Evolutionary conservation across 1,140 invertebrate genomes (phyloP), one percentile per base, ranked within the genome.

Genomic region (Vanessa tameamea): DNA sequence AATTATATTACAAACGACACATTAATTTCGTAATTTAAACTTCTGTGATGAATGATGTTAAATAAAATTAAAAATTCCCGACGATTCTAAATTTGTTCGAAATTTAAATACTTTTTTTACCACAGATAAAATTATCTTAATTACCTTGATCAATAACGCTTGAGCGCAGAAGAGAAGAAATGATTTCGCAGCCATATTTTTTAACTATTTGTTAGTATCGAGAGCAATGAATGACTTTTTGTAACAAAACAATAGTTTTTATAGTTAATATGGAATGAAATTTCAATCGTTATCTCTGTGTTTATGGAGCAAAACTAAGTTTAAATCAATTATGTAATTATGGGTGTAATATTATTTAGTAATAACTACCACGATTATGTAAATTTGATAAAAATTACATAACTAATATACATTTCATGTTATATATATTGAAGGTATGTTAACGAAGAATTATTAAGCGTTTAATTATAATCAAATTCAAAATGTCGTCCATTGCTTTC

Each of bases 401-500:
- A 47, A 69, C 9, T 2, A 65, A 8, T 64, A 23, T 47, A 70
- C 8, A 37, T 15, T 61, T 14, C 0, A 3, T 31, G 6, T 61
- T 61, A 61, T 61, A 61, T 37, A 61, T 61, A 61, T 14, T n/a
- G 31, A 5, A n/a, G 13, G 37, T 13, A 37, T 43, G 26, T 37
- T 57, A 13, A 61, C 8, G 12, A 4, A 57, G 11, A 37, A 16
- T 61, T 23, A 61, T 43, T 37, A 61, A 37, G 31, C 31, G 14
- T 61, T 37, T n/a, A 8, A 61, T 23, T 37, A 43, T 23, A 57
- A 14, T 61, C 14, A 15, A 61, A 61, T n/a, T 13, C 7, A 61
- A 72, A 48, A 78, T 78, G 79, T 75, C 72, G 53, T 15, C 67
- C 31, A 72, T 73, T 48, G 57, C 80, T 47, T 77, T 79, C 23